Conservation (phyloP, 2,888 invertebrate species). For the Artemia sinica region DNA sequence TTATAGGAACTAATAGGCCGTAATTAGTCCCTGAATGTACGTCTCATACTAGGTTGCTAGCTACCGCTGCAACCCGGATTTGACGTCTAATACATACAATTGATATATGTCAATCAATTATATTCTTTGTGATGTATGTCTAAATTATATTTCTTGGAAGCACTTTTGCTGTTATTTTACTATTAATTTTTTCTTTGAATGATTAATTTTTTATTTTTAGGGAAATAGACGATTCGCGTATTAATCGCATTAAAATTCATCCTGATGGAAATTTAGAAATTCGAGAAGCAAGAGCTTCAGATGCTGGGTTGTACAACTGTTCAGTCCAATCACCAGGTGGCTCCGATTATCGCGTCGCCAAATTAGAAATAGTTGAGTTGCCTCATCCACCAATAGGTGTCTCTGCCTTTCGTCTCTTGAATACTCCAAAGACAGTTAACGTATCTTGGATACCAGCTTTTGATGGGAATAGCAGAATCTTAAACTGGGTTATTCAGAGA, state of each 20-base stretch:
- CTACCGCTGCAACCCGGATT: no score
- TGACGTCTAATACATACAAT: no score
- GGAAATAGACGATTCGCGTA: slow-evolving; percentile 18
- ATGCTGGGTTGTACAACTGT: slow-evolving; percentile 86
- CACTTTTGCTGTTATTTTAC: no score
- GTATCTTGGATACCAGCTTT: slow-evolving; percentile 89
- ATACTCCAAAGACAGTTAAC: slow-evolving; percentile 50
- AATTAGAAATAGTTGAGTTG: slow-evolving; percentile 73
- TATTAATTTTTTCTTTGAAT: no score
- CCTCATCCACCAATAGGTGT: slow-evolving; percentile 65
- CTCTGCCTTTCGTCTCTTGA: slow-evolving; percentile 17
- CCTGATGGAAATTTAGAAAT: slow-evolving; percentile 72
- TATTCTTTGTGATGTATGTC: no score
- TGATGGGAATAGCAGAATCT: slow-evolving; percentile 87
- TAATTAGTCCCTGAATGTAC: no score
- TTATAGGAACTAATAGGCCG: no score
- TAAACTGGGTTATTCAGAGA: slow-evolving; percentile 78
- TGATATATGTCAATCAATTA: no score
- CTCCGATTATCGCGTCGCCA: slow-evolving; percentile 72
- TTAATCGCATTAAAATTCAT: slow-evolving; percentile 32
- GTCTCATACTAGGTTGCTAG: no score
- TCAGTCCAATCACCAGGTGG: slow-evolving; percentile 75
- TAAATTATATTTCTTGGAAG: no score
- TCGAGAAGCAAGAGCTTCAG: slow-evolving; percentile 62
- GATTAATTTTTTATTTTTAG: not conserved